phyloP scores from a whole-genome alignment of 92 coral and sea anemone species.

The Phenganax marumi region DNA sequence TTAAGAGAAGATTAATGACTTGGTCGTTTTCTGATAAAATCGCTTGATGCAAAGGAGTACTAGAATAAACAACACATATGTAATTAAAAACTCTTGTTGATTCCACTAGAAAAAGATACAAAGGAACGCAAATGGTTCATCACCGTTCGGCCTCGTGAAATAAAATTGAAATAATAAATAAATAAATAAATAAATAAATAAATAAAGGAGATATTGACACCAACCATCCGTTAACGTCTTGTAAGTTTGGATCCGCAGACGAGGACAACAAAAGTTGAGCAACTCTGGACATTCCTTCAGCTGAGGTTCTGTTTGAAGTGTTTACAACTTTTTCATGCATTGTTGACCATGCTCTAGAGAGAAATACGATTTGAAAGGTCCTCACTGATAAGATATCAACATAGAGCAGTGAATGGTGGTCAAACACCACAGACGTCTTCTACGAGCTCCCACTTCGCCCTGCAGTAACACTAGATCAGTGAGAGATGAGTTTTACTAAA shows the following conservation, averaged over 20 bases:
- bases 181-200: no score
- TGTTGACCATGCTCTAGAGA: conserved; percentile 70
- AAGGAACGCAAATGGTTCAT: no score
- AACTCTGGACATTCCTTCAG: conserved; percentile 90
- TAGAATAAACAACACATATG: conserved; percentile 28
- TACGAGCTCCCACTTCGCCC: no score
- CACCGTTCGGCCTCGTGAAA: no score
- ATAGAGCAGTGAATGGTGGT: no score
- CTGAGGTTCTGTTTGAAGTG: conserved; percentile 68
- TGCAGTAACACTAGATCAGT: no score
- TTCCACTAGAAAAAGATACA: no score
- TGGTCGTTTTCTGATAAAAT: conserved; percentile 79
- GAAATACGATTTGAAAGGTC: not conserved
- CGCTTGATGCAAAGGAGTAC: conserved; percentile 92
- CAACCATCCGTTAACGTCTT: conserved; percentile 82
- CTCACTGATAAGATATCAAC: no score
- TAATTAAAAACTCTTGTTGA: no score
- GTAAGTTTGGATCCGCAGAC: conserved; percentile 83
- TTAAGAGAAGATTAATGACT: conserved; percentile 70
- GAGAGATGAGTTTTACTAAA: not conserved
- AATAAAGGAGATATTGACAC: not conserved
- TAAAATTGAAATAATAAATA: no score
- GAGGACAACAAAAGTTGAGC: conserved; percentile 66
- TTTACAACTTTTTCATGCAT: conserved; percentile 24
- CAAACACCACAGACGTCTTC: no score